phyloP scores from a whole-genome alignment of 1,140 invertebrate species.

The Apocrypta bakeri region DNA sequence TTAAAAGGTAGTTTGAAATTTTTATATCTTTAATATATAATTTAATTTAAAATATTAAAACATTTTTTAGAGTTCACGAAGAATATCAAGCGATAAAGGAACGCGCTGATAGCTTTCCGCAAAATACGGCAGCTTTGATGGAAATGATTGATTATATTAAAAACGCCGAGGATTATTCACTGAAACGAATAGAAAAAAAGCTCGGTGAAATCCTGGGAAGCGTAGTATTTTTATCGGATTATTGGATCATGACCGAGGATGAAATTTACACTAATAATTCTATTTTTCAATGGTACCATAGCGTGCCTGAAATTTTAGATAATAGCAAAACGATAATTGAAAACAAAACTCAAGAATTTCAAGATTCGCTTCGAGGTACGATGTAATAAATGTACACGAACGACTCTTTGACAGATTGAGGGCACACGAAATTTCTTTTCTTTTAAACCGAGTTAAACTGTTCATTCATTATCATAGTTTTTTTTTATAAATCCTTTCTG shows the following conservation, averaged over 20 bases:
- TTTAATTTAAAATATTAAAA: not conserved
- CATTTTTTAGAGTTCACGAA: constrained; percentile 80
- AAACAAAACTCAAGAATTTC: constrained; percentile 90
- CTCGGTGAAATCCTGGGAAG: constrained; percentile 80
- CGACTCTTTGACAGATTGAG: too few species aligned
- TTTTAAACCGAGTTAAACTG: too few species aligned
- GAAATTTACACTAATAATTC: constrained; percentile 89
- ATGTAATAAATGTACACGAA: not conserved
- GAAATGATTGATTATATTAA: constrained; percentile 86
- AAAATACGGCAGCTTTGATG: constrained; percentile 89
- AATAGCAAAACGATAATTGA: constrained; percentile 86
- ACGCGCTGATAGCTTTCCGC: constrained; percentile 84
- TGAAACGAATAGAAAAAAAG: constrained; percentile 86
- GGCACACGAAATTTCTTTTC: too few species aligned
- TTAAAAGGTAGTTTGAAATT: constrained; percentile 86
- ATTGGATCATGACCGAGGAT: constrained; percentile 83
- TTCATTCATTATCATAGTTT: too few species aligned
- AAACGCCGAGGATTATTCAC: constrained; percentile 80
- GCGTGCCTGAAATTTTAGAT: constrained; percentile 86
- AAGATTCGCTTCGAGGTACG: constrained; percentile 82
- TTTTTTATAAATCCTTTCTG: too few species aligned
- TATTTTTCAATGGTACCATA: constrained; percentile 89
- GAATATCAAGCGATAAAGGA: constrained; percentile 89
- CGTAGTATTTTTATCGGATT: constrained; percentile 86
- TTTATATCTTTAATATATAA: too few species aligned